Percentiles rank a stretch among this genome's conserved stretches.
These are phyloP conservation scores for Batillaria attramentaria DNA, from an alignment of 1,140 invertebrate species.

Conservation along the genomic window DNA sequence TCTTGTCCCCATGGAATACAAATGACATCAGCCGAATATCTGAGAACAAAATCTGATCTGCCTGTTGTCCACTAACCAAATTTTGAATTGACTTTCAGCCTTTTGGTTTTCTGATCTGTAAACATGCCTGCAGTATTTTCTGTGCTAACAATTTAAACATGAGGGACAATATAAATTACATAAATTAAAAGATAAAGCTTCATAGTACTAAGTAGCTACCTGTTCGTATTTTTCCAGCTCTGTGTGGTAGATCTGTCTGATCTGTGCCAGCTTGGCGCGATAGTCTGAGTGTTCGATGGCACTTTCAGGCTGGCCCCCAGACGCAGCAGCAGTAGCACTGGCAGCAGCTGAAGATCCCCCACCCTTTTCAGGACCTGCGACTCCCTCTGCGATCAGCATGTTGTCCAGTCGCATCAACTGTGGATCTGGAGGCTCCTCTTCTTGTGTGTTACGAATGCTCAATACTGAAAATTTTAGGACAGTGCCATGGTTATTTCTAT, in stretches of 20 bases:
- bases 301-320: constrained; percentile 86
- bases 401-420: constrained; percentile 99
- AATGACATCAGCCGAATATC: no score
- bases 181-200: no score
- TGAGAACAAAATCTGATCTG: no score
- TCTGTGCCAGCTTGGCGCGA: constrained; percentile 98
- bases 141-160: no score
- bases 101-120: no score
- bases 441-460: constrained; percentile 95
- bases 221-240: constrained; percentile 99
- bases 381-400: constrained; percentile 99
- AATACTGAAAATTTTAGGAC: constrained; percentile 86
- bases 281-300: constrained; percentile 97
- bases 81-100: no score
- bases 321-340: constrained; percentile 88
- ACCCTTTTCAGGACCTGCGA: constrained; percentile 97
- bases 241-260: constrained; percentile 98
- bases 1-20: no score
- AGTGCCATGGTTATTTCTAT: no score
- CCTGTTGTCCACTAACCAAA: no score
- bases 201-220: no score
- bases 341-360: constrained; percentile 93
- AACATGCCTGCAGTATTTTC: no score
- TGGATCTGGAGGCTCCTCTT: constrained; percentile 98
- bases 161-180: no score